A percentile compares a stretch with the other conserved stretches of the same genome.
Conservation (phyloP, 2,797 vertebrate genomes). For the Squalus acanthias region DNA sequence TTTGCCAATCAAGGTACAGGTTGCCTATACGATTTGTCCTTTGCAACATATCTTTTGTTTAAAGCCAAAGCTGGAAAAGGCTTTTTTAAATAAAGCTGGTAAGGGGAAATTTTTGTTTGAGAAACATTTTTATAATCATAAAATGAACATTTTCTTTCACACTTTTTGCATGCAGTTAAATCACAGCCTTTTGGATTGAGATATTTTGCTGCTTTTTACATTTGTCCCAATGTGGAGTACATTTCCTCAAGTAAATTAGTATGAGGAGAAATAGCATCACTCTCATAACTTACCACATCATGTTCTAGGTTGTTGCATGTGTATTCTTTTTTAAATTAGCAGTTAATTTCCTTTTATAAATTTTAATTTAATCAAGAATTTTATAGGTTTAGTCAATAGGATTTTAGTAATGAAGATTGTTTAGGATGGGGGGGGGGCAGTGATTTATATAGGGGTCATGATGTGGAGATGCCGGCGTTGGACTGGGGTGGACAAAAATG, state of each 20-base stretch:
- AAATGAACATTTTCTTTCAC: background rate
- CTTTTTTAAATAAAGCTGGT: background rate
- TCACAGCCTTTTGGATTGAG: background rate
- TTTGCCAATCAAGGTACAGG: conserved; percentile 70
- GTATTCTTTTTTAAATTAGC: background rate
- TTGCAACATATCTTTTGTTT: background rate
- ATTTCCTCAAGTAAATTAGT: background rate
- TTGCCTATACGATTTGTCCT: background rate
- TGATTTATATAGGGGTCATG: background rate
- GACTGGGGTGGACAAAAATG: no score
- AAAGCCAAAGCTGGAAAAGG: background rate
- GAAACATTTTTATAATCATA: background rate
- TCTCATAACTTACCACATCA: background rate
- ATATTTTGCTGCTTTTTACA: background rate
- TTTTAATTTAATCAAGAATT: background rate
- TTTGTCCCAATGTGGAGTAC: background rate
- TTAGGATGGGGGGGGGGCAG: background rate
- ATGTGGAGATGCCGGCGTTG: no score
- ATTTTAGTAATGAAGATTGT: background rate
- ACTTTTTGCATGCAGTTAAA: background rate
- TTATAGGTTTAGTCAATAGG: background rate
- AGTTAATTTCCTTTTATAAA: background rate
- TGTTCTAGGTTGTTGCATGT: background rate
- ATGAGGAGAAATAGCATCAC: background rate
- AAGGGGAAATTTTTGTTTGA: background rate